phyloP scores from a whole-genome alignment of 30 jellyfish, hydroid and myxozoan species.

The Catostylus mosaicus region DNA sequence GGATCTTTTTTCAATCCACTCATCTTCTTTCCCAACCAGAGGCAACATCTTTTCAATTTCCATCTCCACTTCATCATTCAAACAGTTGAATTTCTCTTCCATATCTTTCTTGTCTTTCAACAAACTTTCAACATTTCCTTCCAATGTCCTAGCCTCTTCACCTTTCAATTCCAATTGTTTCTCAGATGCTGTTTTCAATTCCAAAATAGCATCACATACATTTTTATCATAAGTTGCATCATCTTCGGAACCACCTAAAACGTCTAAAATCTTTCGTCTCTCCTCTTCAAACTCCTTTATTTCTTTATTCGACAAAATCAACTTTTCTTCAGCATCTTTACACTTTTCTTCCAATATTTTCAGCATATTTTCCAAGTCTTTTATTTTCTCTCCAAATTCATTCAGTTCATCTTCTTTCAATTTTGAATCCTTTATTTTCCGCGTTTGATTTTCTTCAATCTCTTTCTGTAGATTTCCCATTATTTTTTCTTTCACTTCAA shows the following conservation, averaged over 20 bases:
- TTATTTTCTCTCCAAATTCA: not conserved
- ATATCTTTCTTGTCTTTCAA: not conserved
- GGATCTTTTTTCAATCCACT: not conserved
- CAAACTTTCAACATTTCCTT: conserved; percentile 1
- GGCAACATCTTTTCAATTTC: not conserved
- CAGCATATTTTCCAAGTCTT: conserved; percentile 23
- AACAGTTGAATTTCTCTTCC: not conserved
- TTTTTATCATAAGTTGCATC: not conserved
- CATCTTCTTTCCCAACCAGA: not conserved
- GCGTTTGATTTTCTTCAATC: conserved; percentile 18
- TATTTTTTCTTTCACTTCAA: conserved; percentile 70
- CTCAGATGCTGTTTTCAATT: not conserved
- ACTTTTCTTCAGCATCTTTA: not conserved
- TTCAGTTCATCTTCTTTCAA: conserved; percentile 23
- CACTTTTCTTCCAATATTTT: not conserved
- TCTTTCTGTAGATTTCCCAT: conserved; percentile 48
- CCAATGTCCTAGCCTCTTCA: not conserved
- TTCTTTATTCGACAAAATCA: not conserved
- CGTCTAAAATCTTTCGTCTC: conserved; percentile 2
- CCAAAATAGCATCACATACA: not conserved
- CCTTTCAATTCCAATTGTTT: not conserved
- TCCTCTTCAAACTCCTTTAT: not conserved
- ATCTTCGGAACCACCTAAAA: not conserved
- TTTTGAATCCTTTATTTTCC: not conserved
- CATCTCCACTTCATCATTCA: conserved; percentile 8